Evolutionary conservation across 2,113 vertebrate species (phyloP), one percentile per base, ranked within the genome.

Genomic region (Papio anubis): DNA sequence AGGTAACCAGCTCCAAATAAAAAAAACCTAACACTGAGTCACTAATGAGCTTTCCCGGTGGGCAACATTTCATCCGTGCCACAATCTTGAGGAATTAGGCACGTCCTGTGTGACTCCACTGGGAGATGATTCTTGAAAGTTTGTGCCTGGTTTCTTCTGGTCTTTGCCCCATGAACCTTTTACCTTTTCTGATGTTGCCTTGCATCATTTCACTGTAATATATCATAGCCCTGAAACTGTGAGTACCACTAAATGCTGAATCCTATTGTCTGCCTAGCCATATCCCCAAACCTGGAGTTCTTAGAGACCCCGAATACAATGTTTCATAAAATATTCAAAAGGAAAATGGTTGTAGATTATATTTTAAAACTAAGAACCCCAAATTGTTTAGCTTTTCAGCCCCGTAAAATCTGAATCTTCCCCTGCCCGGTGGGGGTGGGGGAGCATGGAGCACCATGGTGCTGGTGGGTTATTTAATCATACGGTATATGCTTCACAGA

Each of bases 401-500:
- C 20, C 6, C 35, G 78, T 8, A 93, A 73, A 78, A 79, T 95
- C 70, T 57, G 70, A 16, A 79, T 57, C 40, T 7, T 92, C 10
- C 5, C 21, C 18, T 70, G 14, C 18, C 11, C 80, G 6, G 32
- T 13, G 45, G 45, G n/a, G 55, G 43, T 25, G 10, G 18, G 9
- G 25, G 35, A 55, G 35, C 18, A n/a, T 13, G 52, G 16, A 50
- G 2, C 32, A 48, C 0, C 0, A 8, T 1, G 4, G 48, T 40
- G 17, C 40, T 4, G 35, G 3, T 6, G 8, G 12, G 20, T 64
- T 32, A 64, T 32, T 64, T 32, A 64, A 64, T 64, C 27, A 6
- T n/a, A 2, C 59, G 2, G 23, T 43, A n/a, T 72, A 57, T 70
- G 27, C 27, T 93, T 89, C 50, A 55, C 50, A 78, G 90, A 70